These are phyloP conservation scores for Yponomeuta malinellus DNA, from an alignment of 2,888 invertebrate species.

Conservation along the genomic window DNA sequence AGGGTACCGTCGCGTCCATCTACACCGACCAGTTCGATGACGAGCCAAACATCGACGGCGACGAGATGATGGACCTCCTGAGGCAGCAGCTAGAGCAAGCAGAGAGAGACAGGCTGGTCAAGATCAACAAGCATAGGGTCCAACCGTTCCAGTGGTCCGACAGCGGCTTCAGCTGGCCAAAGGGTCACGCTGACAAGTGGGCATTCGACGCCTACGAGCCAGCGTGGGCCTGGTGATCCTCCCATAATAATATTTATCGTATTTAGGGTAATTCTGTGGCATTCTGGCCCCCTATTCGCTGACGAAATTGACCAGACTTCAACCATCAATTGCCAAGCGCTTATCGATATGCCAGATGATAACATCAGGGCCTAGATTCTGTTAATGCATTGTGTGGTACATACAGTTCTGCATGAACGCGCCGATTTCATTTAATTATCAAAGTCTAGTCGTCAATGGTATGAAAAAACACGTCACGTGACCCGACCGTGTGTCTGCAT, in stretches of 20 bases:
- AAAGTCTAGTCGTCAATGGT: no score
- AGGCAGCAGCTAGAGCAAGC: slow-evolving; percentile 56
- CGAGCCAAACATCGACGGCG: slow-evolving; percentile 48
- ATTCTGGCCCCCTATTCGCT: no score
- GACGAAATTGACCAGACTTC: no score
- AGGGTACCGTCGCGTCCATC: slow-evolving; percentile 56
- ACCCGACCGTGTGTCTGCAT: no score
- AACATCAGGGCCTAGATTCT: no score
- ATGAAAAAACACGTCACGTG: no score
- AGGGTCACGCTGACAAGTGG: slow-evolving; percentile 85
- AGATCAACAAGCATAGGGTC: slow-evolving; percentile 48
- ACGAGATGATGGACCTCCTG: slow-evolving; percentile 56
- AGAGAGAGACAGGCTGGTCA: slow-evolving; percentile 47
- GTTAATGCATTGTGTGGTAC: no score
- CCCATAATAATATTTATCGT: not conserved
- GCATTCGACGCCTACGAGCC: slow-evolving; percentile 78
- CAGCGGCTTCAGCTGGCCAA: slow-evolving; percentile 79
- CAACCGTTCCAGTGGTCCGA: slow-evolving; percentile 85
- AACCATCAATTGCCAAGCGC: no score
- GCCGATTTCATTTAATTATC: no score
- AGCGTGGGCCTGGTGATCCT: slow-evolving; percentile 76
- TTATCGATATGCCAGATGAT: no score
- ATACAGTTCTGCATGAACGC: no score
- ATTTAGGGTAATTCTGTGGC: no score
- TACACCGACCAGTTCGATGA: slow-evolving; percentile 64